Conservation (phyloP, 2,888 invertebrate genomes). For the Sclerodermus sp. region DNA sequence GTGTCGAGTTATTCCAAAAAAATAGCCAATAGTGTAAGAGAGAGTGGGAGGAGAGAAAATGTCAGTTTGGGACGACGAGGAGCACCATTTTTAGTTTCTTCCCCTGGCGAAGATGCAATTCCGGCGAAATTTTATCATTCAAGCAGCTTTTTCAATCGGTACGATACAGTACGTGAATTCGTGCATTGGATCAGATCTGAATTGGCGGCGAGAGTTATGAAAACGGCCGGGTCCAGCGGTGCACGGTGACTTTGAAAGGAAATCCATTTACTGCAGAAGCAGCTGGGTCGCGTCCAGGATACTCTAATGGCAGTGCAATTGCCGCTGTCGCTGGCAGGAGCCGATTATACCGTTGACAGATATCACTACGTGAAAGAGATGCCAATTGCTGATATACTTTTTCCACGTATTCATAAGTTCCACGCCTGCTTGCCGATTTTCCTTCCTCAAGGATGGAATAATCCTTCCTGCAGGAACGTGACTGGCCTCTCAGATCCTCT, state of each 20-base stretch:
- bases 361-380: slow-evolving; percentile 45
- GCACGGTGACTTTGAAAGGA: slow-evolving; percentile 40
- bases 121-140: slow-evolving; percentile 12
- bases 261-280: slow-evolving; percentile 46
- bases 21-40: too few relatives aligned
- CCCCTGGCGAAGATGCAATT: slow-evolving; percentile 7
- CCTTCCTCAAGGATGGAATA: too few relatives aligned
- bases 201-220: slow-evolving; percentile 39
- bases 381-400: slow-evolving; percentile 44
- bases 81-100: too few relatives aligned
- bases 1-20: too few relatives aligned
- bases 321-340: slow-evolving; percentile 34
- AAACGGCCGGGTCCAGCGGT: slow-evolving; percentile 21
- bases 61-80: too few relatives aligned
- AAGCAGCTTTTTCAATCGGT: slow-evolving; percentile 6
- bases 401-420: slow-evolving; percentile 1
- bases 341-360: slow-evolving; percentile 38
- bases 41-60: too few relatives aligned
- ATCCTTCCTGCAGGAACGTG: too few relatives aligned
- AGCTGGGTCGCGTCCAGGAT: slow-evolving; percentile 43
- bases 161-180: slow-evolving; percentile 10
- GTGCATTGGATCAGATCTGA: slow-evolving; percentile 19
- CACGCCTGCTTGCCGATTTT: too few relatives aligned
- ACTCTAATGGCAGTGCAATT: slow-evolving; percentile 44
- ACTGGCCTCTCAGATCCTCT: too few relatives aligned